Evolutionary conservation across 2,113 vertebrate genomes (phyloP).

Genomic region (Aegotheles bennettii): DNA sequence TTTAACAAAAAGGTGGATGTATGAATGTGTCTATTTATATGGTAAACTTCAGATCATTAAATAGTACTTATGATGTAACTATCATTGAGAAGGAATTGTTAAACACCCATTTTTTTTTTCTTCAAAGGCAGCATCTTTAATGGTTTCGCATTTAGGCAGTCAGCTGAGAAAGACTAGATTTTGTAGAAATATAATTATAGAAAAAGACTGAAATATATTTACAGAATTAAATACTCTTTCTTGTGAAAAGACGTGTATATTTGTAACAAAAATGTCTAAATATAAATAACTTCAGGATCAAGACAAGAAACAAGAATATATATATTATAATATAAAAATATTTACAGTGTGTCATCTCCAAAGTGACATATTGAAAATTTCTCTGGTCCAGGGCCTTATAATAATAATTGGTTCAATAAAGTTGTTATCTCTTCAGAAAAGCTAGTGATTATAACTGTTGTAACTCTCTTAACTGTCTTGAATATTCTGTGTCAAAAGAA

Average conservation of each 20-base stretch:
- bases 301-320: not conserved
- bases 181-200: not conserved
- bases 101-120: not conserved
- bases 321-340: not conserved
- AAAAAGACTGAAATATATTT: not conserved
- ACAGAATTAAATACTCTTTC: not conserved
- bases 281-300: not conserved
- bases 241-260: not conserved
- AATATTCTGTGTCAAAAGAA: not conserved
- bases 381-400: not conserved
- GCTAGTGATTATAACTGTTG: not conserved
- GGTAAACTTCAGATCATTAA: not conserved
- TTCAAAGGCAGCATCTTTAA: not conserved
- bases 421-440: not conserved
- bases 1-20: not conserved
- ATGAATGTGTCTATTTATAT: not conserved
- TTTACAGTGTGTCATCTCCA: not conserved
- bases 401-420: not conserved
- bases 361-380: not conserved
- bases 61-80: not conserved
- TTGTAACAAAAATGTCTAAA: not conserved
- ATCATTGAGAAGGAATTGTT: not conserved
- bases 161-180: not conserved
- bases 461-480: not conserved
- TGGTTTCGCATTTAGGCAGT: not conserved